phyloP scores from a whole-genome alignment of 2,113 vertebrate genomes.

The Theristicus caerulescens region DNA sequence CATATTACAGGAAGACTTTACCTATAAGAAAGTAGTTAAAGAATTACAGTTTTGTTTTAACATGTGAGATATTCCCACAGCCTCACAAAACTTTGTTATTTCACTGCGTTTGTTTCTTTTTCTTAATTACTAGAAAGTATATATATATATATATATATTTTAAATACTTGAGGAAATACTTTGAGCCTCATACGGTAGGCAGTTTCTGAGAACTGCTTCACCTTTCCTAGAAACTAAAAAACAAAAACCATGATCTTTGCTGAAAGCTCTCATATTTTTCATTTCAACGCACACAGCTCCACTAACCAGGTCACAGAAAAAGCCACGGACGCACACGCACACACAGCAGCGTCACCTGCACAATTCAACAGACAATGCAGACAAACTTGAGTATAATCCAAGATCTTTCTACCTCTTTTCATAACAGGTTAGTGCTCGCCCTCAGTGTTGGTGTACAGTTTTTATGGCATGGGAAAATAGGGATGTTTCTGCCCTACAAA shows the following conservation, averaged over 20 bases:
- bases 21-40: conserved; percentile 56
- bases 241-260: conserved; percentile 71
- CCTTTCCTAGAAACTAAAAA: conserved; percentile 45
- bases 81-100: conserved; percentile 17
- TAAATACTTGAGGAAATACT: neutral
- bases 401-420: conserved; percentile 86
- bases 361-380: conserved; percentile 75
- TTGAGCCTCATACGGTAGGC: neutral
- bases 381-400: conserved; percentile 80
- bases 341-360: conserved; percentile 70
- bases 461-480: conserved; percentile 86
- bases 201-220: conserved; percentile 19
- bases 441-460: conserved; percentile 86
- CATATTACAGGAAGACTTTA: conserved; percentile 53
- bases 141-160: neutral
- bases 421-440: conserved; percentile 84
- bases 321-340: conserved; percentile 70
- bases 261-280: conserved; percentile 64
- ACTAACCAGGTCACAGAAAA: conserved; percentile 76
- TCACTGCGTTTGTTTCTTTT: neutral
- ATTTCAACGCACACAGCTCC: conserved; percentile 68
- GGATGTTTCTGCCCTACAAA: conserved; percentile 84
- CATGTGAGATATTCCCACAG: conserved; percentile 17
- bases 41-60: conserved; percentile 40
- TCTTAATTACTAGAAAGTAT: neutral